Evolutionary conservation across 2,888 invertebrate genomes (phyloP), one percentile per base, ranked within the genome.

Genomic region (Synergus itoensis): DNA sequence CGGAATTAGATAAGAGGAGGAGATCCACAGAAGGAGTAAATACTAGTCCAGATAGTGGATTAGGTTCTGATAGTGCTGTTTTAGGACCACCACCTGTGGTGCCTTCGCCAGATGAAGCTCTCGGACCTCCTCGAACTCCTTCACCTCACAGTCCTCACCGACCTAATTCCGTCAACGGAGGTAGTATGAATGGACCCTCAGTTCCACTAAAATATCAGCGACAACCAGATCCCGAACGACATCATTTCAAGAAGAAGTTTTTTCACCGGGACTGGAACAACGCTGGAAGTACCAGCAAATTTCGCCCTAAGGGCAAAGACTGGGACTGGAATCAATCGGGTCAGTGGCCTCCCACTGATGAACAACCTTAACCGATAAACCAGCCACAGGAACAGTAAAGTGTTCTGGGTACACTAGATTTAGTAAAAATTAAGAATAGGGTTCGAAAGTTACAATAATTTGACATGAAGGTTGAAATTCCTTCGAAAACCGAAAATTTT

Each of bases 21-120:
- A 94, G 97, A 81, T 97, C 97, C 62, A 96, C 96, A 0, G 97
- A 97, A 92, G 96, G 96, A 87, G 95, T 94, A 90, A 97, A 97
- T 92, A 97, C 97, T 73, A 97, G 97, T 84, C 97, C 97, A 14
- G 97, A 97, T 93, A 96, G 96, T 69, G 97, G 97, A 86, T 96
- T 97, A 85, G 97, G 97, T 79, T 96, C 88, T 79, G 90, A 92
- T 80, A 92, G 90, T 76, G 84, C 89, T 16, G 90, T 87, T n/a
- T 88, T 90, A 40, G 89, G 91, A 62, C 89, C 90, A 16, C 91
- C 92, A 11, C 89, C 89, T 28, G 88, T 91, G 41, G 88, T 92
- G 16, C 92, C 92, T 62, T 92, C 91, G 5, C 92, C 92, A 4
- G 93, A 94, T 64, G 94, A 93, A 81, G 90, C 90, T 75, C 84